A percentile compares a stretch with the other conserved stretches of the same genome.
Conservation (phyloP, 2,113 vertebrate species). For the Emydocephalus ijimae region DNA sequence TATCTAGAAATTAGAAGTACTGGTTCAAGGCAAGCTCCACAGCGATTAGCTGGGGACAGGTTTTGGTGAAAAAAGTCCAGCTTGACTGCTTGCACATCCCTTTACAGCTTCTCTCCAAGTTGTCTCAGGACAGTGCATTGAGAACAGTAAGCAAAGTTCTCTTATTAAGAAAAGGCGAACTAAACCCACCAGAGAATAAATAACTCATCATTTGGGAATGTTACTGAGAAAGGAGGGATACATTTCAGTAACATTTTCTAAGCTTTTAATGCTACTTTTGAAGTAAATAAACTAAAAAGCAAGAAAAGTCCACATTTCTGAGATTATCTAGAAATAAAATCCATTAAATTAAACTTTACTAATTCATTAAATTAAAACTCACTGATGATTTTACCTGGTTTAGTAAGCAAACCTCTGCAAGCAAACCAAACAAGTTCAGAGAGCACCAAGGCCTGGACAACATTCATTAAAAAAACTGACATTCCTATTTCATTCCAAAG, state of each 20-base stretch:
- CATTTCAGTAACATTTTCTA: slow-evolving; percentile 54
- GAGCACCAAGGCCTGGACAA: not conserved
- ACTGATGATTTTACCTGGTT: not conserved
- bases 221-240: slow-evolving; percentile 54
- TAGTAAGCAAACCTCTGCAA: not conserved
- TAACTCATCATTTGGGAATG: slow-evolving; percentile 50
- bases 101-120: not conserved
- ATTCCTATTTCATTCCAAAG: slow-evolving; percentile 56
- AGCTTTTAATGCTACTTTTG: slow-evolving; percentile 62
- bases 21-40: not conserved
- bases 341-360: slow-evolving; percentile 10
- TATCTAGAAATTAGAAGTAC: not conserved
- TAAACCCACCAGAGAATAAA: slow-evolving; percentile 55
- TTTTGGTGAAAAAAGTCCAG: not conserved
- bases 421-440: not conserved
- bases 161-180: slow-evolving; percentile 38
- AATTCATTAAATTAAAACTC: not conserved
- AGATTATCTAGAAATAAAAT: slow-evolving; percentile 48
- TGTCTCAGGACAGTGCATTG: not conserved
- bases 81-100: not conserved
- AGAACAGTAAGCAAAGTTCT: slow-evolving; percentile 8
- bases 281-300: slow-evolving; percentile 48
- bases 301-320: slow-evolving; percentile 38
- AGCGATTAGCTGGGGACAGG: not conserved
- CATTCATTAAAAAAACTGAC: slow-evolving; percentile 39